A percentile compares a stretch with the other conserved stretches of the same genome.
phyloP scores from a whole-genome alignment of 2,888 invertebrate species.

The Orthonychiurus folsomi region DNA sequence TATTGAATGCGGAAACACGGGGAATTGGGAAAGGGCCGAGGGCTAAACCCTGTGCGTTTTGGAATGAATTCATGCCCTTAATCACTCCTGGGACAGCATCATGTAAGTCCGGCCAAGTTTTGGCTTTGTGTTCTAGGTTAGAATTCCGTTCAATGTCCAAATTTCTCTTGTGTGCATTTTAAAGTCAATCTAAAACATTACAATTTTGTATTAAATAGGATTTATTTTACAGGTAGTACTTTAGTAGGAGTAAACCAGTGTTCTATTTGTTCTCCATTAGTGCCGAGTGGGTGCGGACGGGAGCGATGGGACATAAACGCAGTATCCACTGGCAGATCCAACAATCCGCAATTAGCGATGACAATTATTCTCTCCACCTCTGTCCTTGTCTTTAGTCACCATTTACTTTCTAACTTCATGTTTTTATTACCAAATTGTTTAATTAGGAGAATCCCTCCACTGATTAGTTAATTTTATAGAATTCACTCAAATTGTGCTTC shows the following conservation, averaged over 20 bases:
- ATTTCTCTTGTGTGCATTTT: neutral
- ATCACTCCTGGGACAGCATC: conserved; percentile 46
- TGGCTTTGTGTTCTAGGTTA: neutral
- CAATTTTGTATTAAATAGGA: neutral
- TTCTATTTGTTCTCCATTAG: too few relatives aligned
- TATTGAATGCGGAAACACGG: conserved; percentile 68
- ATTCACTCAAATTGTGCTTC: too few relatives aligned
- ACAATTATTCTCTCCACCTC: neutral
- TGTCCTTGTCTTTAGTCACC: too few relatives aligned
- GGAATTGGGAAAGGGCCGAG: conserved; percentile 63
- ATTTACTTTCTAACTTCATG: neutral
- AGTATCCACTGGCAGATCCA: too few relatives aligned
- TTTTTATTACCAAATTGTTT: neutral
- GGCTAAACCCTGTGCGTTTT: conserved; percentile 84
- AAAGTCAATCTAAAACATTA: too few relatives aligned
- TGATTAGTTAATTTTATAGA: neutral
- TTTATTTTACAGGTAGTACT: conserved; percentile 4
- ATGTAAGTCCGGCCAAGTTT: conserved; percentile 30
- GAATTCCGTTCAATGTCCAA: neutral
- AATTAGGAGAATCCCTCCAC: neutral
- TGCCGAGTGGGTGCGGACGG: conserved; percentile 31
- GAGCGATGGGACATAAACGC: conserved; percentile 25
- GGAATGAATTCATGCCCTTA: conserved; percentile 90
- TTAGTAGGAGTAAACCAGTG: too few relatives aligned
- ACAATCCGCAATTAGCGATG: neutral